Percentiles rank a stretch among this genome's conserved stretches.
phyloP scores from a whole-genome alignment of 2,797 vertebrate genomes.

The Limosa lapponica region DNA sequence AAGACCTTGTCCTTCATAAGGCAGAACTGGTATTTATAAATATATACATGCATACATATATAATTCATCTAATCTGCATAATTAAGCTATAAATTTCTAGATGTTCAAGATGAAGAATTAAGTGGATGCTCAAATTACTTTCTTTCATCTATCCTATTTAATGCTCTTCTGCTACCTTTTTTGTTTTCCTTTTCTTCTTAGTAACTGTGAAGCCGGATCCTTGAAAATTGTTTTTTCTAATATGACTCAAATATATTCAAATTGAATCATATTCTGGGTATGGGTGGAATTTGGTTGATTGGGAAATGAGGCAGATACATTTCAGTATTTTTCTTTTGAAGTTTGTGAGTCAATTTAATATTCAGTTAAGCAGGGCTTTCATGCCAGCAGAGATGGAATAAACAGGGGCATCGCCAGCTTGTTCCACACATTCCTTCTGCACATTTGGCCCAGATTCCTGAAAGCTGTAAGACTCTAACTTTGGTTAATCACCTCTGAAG shows the following conservation, averaged over 20 bases:
- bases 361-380: background rate
- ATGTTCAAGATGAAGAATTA: conserved; percentile 39
- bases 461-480: background rate
- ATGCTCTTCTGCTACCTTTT: conserved; percentile 1
- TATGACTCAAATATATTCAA: conserved; percentile 31
- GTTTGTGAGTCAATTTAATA: conserved; percentile 16
- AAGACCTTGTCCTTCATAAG: conserved; percentile 53
- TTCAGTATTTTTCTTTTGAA: conserved; percentile 23
- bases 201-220: conserved; percentile 53
- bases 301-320: background rate
- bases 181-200: background rate
- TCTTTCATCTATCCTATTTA: background rate
- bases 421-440: conserved; percentile 1
- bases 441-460: conserved; percentile 9
- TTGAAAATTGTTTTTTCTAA: conserved; percentile 41
- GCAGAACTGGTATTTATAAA: background rate
- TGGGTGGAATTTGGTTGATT: background rate
- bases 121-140: conserved; percentile 13
- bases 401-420: background rate
- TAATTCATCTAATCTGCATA: conserved; percentile 55
- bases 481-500: background rate
- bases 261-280: background rate
- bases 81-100: conserved; percentile 58
- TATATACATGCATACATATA: background rate
- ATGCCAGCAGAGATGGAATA: background rate